A percentile compares a stretch with the other conserved stretches of the same genome.
Conservation (phyloP, 2,113 vertebrate species). For the Coryphaenoides rupestris region DNA sequence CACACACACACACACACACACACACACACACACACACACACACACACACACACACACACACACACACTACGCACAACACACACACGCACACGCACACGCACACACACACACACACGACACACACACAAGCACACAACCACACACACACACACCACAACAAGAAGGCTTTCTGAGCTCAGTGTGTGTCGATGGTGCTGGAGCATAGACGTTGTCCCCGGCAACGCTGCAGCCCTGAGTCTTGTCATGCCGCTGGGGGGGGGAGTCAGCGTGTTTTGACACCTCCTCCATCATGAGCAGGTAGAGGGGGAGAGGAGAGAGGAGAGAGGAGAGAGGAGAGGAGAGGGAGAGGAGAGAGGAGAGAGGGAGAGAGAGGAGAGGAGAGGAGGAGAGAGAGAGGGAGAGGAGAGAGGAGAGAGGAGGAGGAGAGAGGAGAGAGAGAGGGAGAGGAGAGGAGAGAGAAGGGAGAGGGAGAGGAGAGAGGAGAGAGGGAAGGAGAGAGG, state of each 20-base stretch:
- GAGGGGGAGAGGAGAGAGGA: conserved; percentile 70
- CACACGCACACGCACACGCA: neutral
- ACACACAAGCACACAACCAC: no score
- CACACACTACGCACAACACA: conserved; percentile 7
- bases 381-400: no score
- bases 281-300: conserved; percentile 62
- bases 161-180: no score
- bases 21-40: conserved; percentile 5
- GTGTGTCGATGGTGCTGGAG: no score
- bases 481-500: conserved; percentile 57
- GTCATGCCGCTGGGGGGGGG: conserved; percentile 84
- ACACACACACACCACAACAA: no score
- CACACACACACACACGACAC: no score
- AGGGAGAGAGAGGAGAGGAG: no score
- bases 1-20: neutral
- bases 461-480: conserved; percentile 61
- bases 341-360: conserved; percentile 6
- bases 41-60: neutral
- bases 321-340: conserved; percentile 55
- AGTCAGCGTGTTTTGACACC: conserved; percentile 97
- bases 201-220: no score
- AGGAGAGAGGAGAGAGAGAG: no score
- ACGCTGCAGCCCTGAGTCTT: conserved; percentile 90
- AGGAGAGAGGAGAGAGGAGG: no score
- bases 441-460: no score